A percentile compares a stretch with the other conserved stretches of the same genome.
Conservation (phyloP, 2,888 invertebrate genomes). For the Catocala nupta region DNA sequence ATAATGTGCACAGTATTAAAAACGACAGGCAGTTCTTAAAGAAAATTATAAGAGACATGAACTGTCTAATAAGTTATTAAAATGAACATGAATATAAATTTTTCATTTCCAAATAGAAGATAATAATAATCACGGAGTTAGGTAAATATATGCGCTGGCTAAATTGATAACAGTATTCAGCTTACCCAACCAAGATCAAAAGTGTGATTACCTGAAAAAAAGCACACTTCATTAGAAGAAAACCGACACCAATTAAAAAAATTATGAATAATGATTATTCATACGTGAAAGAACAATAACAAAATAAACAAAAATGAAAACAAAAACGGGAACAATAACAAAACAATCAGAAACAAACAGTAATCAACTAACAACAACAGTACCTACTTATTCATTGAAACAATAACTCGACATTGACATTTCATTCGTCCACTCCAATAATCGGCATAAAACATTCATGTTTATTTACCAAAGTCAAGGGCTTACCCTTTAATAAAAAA, state of each 20-base stretch:
- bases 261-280: background rate
- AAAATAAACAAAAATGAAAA: background rate
- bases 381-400: slow-evolving; percentile 35
- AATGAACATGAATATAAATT: no score
- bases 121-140: no score
- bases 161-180: background rate
- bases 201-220: slow-evolving; percentile 5
- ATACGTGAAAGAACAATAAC: no score
- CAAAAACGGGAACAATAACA: slow-evolving; percentile 14
- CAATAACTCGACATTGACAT: slow-evolving; percentile 44
- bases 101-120: no score
- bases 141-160: no score
- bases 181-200: background rate
- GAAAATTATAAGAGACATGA: no score
- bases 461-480: slow-evolving; percentile 44
- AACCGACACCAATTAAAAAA: slow-evolving; percentile 3
- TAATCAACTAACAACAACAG: slow-evolving; percentile 34
- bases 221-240: background rate
- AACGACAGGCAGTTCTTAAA: no score
- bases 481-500: slow-evolving; percentile 36
- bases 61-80: no score
- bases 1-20: background rate
- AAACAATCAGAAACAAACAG: slow-evolving; percentile 22
- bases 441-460: slow-evolving; percentile 43
- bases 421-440: slow-evolving; percentile 49